These are phyloP conservation scores for Bombus superbus DNA, from an alignment of 1,140 invertebrate species.

Conservation along the genomic window DNA sequence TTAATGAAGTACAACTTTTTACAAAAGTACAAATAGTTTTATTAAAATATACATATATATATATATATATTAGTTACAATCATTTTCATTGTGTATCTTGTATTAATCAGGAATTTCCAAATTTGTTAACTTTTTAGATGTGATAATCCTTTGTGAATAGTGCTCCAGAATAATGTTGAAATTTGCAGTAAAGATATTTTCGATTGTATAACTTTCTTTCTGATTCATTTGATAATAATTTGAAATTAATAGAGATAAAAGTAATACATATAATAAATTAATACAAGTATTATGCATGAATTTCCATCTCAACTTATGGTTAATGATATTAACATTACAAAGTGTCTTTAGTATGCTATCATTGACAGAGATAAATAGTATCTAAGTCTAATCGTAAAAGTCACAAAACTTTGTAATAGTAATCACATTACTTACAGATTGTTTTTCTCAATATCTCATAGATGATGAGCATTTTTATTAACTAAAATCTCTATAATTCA, in stretches of 20 bases:
- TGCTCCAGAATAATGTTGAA: background rate
- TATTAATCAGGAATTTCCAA: background rate
- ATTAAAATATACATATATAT: conserved; percentile 42
- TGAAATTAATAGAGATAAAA: background rate
- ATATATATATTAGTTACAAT: conserved; percentile 28
- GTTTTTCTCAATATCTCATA: background rate
- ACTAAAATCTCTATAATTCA: background rate
- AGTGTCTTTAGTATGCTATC: background rate
- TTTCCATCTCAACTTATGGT: background rate
- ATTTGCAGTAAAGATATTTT: background rate
- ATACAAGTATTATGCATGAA: background rate
- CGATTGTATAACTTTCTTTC: background rate
- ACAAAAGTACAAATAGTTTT: conserved; percentile 53
- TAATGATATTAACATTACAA: background rate
- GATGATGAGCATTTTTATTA: background rate
- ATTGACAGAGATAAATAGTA: background rate
- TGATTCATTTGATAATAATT: background rate
- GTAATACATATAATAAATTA: background rate
- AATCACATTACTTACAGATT: background rate
- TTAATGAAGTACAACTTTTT: background rate
- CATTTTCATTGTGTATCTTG: background rate
- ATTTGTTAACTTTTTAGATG: background rate
- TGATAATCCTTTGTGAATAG: background rate
- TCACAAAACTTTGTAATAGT: background rate
- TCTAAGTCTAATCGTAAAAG: background rate